Conservation (phyloP, 2,888 invertebrate species). For the Folsomia candida region DNA sequence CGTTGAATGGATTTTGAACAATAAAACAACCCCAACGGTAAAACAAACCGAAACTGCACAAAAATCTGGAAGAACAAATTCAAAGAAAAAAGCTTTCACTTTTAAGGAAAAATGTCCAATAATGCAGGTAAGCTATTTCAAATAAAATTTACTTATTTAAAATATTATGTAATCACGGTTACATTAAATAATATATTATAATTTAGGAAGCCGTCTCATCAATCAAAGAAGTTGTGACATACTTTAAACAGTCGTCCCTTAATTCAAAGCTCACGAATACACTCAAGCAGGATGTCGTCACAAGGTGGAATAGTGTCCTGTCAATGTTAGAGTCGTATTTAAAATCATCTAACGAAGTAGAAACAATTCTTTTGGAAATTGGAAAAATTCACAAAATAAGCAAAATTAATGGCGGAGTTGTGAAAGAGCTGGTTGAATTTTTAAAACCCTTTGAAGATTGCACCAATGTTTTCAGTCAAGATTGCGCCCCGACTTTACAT, state of each 20-base stretch:
- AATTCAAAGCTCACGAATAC: not conserved
- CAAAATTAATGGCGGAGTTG: not conserved
- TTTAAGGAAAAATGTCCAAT: conserved; percentile 11
- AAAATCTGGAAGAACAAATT: no score
- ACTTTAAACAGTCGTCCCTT: conserved; percentile 11
- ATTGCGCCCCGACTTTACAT: not conserved
- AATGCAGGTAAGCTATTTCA: no score
- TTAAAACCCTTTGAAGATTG: conserved; percentile 17
- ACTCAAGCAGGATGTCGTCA: conserved; percentile 21
- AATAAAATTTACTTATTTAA: no score
- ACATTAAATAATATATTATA: no score
- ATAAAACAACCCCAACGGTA: not conserved
- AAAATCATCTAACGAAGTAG: not conserved
- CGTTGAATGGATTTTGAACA: conserved; percentile 7
- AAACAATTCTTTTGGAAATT: conserved; percentile 13
- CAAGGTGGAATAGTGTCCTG: conserved; percentile 16
- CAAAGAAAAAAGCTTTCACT: conserved; percentile 7
- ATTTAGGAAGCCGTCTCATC: not conserved
- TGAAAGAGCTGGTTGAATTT: conserved; percentile 5
- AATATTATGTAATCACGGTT: no score
- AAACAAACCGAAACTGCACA: no score
- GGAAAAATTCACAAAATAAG: not conserved
- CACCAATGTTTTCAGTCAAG: not conserved
- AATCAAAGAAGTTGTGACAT: conserved; percentile 14
- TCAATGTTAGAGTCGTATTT: conserved; percentile 18